A percentile compares a stretch with the other conserved stretches of the same genome.
These are phyloP conservation scores for Diplazon laetatorius DNA, from an alignment of 2,888 invertebrate genomes.

Conservation along the genomic window DNA sequence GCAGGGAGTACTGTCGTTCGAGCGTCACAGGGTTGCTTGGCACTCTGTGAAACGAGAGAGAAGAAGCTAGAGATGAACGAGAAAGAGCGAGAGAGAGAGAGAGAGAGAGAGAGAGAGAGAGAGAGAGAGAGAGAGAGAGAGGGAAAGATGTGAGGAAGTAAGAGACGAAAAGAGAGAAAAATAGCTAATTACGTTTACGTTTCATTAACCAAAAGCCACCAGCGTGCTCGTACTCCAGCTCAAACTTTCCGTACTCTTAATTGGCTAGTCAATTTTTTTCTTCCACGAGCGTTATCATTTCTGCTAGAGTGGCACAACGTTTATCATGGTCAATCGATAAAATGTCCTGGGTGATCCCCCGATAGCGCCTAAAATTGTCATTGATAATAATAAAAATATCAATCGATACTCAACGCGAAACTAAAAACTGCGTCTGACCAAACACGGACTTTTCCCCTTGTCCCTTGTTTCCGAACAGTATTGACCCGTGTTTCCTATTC, in stretches of 20 bases:
- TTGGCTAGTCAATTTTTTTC: constrained; percentile 39
- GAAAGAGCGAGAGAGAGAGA: no score
- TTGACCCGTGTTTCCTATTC: no score
- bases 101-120: no score
- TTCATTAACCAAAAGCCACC: constrained; percentile 53
- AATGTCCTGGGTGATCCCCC: background rate
- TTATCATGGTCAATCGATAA: constrained; percentile 1
- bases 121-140: no score
- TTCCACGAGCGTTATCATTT: constrained; percentile 13
- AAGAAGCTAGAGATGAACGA: no score
- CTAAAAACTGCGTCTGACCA: no score
- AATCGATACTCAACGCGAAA: no score
- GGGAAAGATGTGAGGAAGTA: no score
- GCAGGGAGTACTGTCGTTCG: constrained; percentile 28
- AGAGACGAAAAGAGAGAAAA: constrained; percentile 28
- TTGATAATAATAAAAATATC: no score
- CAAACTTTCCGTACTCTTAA: constrained; percentile 55
- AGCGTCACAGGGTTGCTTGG: background rate
- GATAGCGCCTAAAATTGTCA: background rate
- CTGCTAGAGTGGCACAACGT: constrained; percentile 1
- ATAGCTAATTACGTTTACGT: constrained; percentile 61
- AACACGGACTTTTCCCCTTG: no score
- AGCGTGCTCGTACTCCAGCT: constrained; percentile 39
- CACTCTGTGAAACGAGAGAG: background rate
- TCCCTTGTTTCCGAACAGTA: no score